Conservation (phyloP, 2,888 invertebrate species). For the Ophion slaviceki region DNA sequence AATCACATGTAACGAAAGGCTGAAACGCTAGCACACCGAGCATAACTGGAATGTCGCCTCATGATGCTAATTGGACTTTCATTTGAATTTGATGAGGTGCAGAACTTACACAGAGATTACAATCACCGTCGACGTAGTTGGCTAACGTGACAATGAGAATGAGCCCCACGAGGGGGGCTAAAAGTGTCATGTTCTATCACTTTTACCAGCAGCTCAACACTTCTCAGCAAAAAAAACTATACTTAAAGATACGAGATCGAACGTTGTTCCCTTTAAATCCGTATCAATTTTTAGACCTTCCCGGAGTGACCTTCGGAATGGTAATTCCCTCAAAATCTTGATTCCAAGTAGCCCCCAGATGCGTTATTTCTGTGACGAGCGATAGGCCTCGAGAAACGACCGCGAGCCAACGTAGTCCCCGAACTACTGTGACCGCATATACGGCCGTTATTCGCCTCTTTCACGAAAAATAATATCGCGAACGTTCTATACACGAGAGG, state of each 20-base stretch:
- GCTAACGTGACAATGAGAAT: slow-evolving; percentile 30
- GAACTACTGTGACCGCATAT: slow-evolving; percentile 67
- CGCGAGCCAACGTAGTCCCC: slow-evolving; percentile 69
- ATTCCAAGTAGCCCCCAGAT: not conserved
- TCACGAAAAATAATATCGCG: slow-evolving; percentile 58
- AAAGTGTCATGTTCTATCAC: slow-evolving; percentile 63
- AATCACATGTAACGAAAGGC: too few species aligned
- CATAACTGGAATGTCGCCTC: too few species aligned
- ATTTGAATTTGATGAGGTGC: slow-evolving; percentile 3
- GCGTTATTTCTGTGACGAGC: slow-evolving; percentile 14
- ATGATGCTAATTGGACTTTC: not conserved
- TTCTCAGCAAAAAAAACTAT: not conserved
- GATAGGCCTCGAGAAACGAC: slow-evolving; percentile 61
- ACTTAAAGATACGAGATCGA: not conserved
- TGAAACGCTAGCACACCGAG: too few species aligned
- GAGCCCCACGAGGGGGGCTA: slow-evolving; percentile 56
- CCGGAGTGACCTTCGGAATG: slow-evolving; percentile 41
- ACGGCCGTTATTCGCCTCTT: slow-evolving; percentile 54
- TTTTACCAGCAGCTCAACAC: slow-evolving; percentile 27
- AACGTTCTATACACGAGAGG: slow-evolving; percentile 29
- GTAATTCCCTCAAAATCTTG: not conserved
- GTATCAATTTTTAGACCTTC: not conserved
- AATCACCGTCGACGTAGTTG: slow-evolving; percentile 21
- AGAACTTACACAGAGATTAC: slow-evolving; percentile 50
- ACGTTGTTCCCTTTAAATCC: not conserved